Percentiles rank a stretch among this genome's conserved stretches.
phyloP scores from a whole-genome alignment of 2,888 invertebrate species.

The Pammene fasciana region DNA sequence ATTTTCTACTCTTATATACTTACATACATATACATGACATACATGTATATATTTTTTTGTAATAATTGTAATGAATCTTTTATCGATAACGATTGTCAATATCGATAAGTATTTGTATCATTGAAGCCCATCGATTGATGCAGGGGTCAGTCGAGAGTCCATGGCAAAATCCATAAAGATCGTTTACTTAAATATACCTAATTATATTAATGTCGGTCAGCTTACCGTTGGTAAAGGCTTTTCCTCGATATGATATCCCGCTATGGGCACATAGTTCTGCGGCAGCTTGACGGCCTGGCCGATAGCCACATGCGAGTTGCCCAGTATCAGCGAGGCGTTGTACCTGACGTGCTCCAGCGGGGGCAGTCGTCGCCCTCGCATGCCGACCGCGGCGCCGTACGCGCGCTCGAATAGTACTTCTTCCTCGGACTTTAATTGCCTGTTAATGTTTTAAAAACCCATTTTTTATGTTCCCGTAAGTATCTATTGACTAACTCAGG shows the following conservation, averaged over 20 bases:
- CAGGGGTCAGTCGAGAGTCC: no score
- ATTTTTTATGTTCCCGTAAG: no score
- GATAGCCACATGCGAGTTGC: slow-evolving; percentile 55
- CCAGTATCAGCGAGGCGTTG: slow-evolving; percentile 57
- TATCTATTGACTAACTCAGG: neutral
- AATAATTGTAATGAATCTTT: no score
- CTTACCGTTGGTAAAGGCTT: slow-evolving; percentile 58
- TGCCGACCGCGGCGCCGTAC: neutral
- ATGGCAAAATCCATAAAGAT: no score
- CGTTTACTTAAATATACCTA: no score
- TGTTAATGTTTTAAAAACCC: no score
- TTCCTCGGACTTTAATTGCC: neutral
- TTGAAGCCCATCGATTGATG: no score
- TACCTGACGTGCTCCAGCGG: slow-evolving; percentile 48
- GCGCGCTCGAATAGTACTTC: neutral
- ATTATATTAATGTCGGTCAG: neutral
- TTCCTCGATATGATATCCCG: slow-evolving; percentile 59
- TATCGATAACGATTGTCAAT: no score
- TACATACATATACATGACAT: no score
- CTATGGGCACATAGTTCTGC: slow-evolving; percentile 55
- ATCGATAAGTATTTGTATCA: no score
- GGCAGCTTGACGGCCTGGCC: slow-evolving; percentile 53
- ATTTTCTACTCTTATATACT: no score
- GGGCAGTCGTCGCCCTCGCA: slow-evolving; percentile 49
- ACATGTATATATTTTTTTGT: no score